phyloP scores from a whole-genome alignment of 2,888 invertebrate genomes.

The Hetaerina titia region DNA sequence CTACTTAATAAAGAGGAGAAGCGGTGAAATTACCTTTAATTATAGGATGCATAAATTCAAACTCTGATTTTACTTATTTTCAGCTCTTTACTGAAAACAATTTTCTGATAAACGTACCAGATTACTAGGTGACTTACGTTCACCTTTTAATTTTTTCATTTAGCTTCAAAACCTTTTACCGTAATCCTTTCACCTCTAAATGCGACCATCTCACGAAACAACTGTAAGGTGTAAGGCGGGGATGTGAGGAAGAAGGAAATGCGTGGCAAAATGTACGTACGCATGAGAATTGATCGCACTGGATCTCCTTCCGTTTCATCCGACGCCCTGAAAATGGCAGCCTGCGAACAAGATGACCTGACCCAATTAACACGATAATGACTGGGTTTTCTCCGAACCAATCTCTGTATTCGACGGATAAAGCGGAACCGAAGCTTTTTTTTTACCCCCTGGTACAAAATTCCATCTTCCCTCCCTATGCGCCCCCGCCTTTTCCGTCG shows the following conservation, averaged over 20 bases:
- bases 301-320: not conserved
- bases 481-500: not conserved
- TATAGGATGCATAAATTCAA: not conserved
- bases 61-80: not conserved
- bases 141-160: not conserved
- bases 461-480: not conserved
- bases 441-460: not conserved
- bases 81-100: not conserved
- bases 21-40: not conserved
- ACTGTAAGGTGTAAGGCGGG: not conserved
- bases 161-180: not conserved
- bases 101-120: not conserved
- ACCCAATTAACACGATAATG: slow-evolving; percentile 54
- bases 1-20: not conserved
- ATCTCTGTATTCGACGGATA: slow-evolving; percentile 59
- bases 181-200: not conserved
- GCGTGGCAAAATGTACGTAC: not conserved
- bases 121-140: not conserved
- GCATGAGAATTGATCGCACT: not conserved
- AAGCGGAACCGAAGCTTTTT: slow-evolving; percentile 28
- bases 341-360: not conserved
- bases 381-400: slow-evolving; percentile 7
- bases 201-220: not conserved
- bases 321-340: slow-evolving; percentile 51
- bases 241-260: no score